phyloP scores from a whole-genome alignment of 2,888 invertebrate species.

The Dryomyza anilis region DNA sequence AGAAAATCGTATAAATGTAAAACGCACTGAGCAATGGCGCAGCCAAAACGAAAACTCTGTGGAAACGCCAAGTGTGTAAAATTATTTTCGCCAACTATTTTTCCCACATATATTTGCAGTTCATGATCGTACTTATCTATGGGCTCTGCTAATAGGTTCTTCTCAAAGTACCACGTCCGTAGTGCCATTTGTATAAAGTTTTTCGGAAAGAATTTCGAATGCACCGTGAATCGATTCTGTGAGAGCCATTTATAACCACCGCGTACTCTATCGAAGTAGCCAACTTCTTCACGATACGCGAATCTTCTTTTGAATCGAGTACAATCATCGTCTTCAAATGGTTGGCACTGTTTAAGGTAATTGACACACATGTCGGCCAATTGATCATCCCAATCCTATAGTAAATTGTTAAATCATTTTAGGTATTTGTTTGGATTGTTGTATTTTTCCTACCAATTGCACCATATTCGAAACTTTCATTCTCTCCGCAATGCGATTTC shows the following conservation, averaged over 20 bases:
- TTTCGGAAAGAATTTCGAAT: conserved; percentile 27
- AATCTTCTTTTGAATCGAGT: background rate
- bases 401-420: too few species aligned
- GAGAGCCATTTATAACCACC: background rate
- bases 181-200: conserved; percentile 16
- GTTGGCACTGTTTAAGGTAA: too few species aligned
- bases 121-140: background rate
- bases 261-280: too few species aligned
- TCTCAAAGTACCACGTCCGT: conserved; percentile 33
- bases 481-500: too few species aligned
- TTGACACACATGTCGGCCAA: background rate
- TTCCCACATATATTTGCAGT: background rate
- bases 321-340: conserved; percentile 11
- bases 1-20: too few species aligned
- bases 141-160: conserved; percentile 20
- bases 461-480: conserved; percentile 39
- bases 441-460: conserved; percentile 30
- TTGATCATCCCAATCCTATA: conserved; percentile 12
- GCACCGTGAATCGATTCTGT: conserved; percentile 10
- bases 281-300: background rate
- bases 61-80: conserved; percentile 32
- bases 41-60: conserved; percentile 26
- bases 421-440: too few species aligned
- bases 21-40: conserved; percentile 31
- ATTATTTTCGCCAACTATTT: conserved; percentile 29